Conservation (phyloP, 2,888 invertebrate species). For the Dryobotodes eremita region DNA sequence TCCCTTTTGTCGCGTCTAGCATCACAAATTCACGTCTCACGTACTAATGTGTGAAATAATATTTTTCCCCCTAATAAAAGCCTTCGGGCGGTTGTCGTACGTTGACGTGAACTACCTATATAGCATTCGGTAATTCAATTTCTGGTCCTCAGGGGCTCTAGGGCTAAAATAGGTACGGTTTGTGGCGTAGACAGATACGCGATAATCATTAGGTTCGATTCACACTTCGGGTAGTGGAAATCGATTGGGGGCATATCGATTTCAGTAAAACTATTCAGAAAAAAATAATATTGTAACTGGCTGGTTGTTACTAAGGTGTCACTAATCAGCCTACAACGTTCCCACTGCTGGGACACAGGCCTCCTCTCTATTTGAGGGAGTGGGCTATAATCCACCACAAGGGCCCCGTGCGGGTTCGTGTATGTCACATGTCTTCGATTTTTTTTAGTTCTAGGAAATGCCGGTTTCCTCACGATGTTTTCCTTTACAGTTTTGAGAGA, state of each 20-base stretch:
- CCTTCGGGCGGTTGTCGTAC: slow-evolving; percentile 63
- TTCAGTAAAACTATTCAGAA: background rate
- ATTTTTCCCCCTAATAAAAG: slow-evolving; percentile 65
- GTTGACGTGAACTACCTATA: slow-evolving; percentile 55
- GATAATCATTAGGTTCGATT: slow-evolving; percentile 35
- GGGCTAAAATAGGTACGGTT: slow-evolving; percentile 38
- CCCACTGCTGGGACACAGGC: too few relatives aligned
- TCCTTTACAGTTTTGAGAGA: background rate
- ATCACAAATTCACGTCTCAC: slow-evolving; percentile 62
- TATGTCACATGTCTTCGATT: background rate
- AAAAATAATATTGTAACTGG: background rate
- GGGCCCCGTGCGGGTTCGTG: too few relatives aligned
- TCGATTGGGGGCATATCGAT: background rate
- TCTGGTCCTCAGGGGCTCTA: slow-evolving; percentile 49
- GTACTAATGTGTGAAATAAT: slow-evolving; percentile 73
- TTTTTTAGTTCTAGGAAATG: background rate
- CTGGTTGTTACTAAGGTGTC: too few relatives aligned
- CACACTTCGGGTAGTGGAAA: slow-evolving; percentile 2
- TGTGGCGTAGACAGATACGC: slow-evolving; percentile 45
- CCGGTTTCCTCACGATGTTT: background rate
- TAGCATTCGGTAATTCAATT: slow-evolving; percentile 68
- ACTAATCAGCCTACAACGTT: too few relatives aligned
- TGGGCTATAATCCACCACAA: too few relatives aligned
- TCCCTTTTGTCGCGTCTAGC: slow-evolving; percentile 59
- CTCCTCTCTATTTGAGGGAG: too few relatives aligned